Evolutionary conservation across 2,113 vertebrate species (phyloP).

Genomic region (Agelaius tricolor): DNA sequence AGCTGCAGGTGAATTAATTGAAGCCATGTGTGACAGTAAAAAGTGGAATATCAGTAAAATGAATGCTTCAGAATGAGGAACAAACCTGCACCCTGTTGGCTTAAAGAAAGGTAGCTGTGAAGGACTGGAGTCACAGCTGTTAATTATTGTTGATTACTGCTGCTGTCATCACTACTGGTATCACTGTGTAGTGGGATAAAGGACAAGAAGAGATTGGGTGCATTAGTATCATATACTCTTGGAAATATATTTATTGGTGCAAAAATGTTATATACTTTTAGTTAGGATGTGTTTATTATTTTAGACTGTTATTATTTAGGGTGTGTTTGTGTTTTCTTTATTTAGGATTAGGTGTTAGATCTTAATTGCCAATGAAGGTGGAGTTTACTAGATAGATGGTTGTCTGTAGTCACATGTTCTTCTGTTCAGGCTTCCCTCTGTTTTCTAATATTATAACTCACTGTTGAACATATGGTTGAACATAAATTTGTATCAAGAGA

Average conservation of each 20-base stretch:
- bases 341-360: background rate
- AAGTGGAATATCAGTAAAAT: background rate
- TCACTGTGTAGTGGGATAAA: background rate
- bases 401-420: background rate
- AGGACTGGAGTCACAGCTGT: background rate
- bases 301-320: background rate
- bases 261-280: background rate
- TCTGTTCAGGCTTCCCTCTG: background rate
- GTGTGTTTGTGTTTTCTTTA: background rate
- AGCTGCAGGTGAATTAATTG: background rate
- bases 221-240: background rate
- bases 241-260: background rate
- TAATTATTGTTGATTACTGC: background rate
- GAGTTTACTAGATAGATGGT: background rate
- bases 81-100: background rate
- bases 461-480: background rate
- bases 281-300: background rate
- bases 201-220: background rate
- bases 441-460: background rate
- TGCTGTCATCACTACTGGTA: background rate
- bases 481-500: background rate
- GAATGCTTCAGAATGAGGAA: background rate
- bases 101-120: background rate
- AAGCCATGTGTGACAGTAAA: background rate
- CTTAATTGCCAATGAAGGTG: background rate